A percentile compares a stretch with the other conserved stretches of the same genome.
Evolutionary conservation across 2,113 vertebrate genomes (phyloP).

Genomic region (Dolichotis patagonum): DNA sequence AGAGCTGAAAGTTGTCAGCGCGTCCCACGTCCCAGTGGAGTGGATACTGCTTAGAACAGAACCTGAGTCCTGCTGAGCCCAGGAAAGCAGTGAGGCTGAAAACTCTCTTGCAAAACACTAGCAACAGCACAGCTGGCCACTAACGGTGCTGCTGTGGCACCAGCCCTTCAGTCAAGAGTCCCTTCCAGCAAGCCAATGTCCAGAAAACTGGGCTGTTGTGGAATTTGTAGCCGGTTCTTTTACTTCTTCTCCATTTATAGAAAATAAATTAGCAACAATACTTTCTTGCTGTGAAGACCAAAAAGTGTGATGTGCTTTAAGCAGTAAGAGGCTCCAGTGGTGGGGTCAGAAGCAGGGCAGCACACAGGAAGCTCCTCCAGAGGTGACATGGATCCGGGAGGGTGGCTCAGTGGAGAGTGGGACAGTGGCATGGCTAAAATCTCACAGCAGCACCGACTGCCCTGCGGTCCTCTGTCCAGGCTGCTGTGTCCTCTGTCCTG

Average conservation of each 20-base stretch:
- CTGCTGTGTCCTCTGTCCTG: background rate
- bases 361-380: no score
- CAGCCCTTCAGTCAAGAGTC: background rate
- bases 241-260: background rate
- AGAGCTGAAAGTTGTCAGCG: background rate
- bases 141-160: background rate
- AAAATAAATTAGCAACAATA: background rate
- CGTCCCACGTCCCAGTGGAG: background rate
- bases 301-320: background rate
- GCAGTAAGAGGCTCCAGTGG: background rate
- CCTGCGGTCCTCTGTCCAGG: no score
- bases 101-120: accelerated
- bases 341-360: no score
- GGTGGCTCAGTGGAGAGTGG: no score
- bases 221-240: background rate
- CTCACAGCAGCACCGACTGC: background rate
- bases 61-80: background rate
- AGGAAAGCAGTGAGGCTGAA: background rate
- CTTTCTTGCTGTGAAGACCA: background rate
- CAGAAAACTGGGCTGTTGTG: background rate
- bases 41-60: background rate
- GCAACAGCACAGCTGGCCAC: background rate
- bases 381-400: no score
- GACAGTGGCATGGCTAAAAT: no score
- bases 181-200: background rate